These are phyloP conservation scores for Pongo abelii DNA, from an alignment of 2,113 vertebrate genomes.

Conservation along the genomic window DNA sequence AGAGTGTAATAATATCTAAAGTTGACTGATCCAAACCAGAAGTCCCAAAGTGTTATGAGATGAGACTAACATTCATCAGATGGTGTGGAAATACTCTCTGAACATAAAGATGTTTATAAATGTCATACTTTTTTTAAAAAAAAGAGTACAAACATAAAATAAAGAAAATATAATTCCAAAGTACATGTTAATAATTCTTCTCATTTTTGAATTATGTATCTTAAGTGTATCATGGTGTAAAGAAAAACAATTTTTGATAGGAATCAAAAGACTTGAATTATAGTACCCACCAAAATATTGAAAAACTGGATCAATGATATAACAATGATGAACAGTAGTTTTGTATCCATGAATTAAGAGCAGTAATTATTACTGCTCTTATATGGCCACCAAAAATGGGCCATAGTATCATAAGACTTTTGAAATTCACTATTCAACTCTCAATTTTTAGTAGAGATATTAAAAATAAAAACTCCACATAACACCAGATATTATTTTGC, in stretches of 20 bases:
- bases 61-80: background rate
- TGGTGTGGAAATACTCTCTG: background rate
- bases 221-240: background rate
- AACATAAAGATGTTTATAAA: background rate
- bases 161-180: background rate
- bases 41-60: background rate
- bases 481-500: background rate
- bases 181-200: background rate
- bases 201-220: background rate
- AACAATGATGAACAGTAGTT: background rate
- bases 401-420: background rate
- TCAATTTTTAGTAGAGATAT: background rate
- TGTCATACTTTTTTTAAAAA: background rate
- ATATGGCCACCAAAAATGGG: background rate
- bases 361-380: background rate
- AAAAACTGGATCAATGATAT: background rate
- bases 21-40: background rate
- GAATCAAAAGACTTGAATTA: background rate
- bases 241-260: background rate
- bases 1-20: background rate
- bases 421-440: background rate
- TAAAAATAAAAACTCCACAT: slow-evolving; percentile 2
- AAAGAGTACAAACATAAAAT: background rate
- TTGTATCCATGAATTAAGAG: background rate
- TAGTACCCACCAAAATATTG: background rate